Percentiles rank a stretch among this genome's conserved stretches.
phyloP scores from a whole-genome alignment of 1,140 invertebrate species.

The Bombus pascuorum region DNA sequence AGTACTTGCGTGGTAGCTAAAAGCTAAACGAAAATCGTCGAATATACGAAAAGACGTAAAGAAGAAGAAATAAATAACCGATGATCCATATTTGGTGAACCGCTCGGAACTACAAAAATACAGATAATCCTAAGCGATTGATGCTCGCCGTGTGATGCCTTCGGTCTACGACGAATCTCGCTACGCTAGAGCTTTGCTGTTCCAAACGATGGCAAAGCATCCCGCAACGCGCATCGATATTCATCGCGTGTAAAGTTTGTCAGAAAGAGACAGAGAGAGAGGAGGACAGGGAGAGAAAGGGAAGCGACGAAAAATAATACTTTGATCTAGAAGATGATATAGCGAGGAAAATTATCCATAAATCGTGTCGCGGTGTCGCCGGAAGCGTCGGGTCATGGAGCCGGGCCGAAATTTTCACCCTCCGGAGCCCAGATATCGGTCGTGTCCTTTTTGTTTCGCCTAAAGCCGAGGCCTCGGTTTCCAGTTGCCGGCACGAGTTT shows the following conservation, averaged over 20 bases:
- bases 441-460: slow-evolving; percentile 59
- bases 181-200: too few species aligned
- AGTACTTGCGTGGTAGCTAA: background rate
- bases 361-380: slow-evolving; percentile 26
- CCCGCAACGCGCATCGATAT: background rate
- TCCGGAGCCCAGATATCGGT: slow-evolving; percentile 4
- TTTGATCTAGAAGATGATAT: background rate
- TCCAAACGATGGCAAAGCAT: too few species aligned
- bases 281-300: background rate
- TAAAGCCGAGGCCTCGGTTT: slow-evolving; percentile 30
- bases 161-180: too few species aligned
- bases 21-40: too few species aligned
- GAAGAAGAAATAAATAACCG: background rate
- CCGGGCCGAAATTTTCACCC: slow-evolving; percentile 54
- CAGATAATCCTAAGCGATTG: background rate
- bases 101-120: background rate
- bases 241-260: background rate
- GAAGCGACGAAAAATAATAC: background rate
- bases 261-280: background rate
- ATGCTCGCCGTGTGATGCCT: too few species aligned
- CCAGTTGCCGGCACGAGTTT: slow-evolving; percentile 59
- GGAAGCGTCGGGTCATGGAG: slow-evolving; percentile 22
- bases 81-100: background rate
- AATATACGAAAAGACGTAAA: too few species aligned
- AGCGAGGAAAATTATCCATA: slow-evolving; percentile 50